A percentile compares a stretch with the other conserved stretches of the same genome.
Conservation (phyloP, 2,888 invertebrate genomes). For the Deilephila elpenor region DNA sequence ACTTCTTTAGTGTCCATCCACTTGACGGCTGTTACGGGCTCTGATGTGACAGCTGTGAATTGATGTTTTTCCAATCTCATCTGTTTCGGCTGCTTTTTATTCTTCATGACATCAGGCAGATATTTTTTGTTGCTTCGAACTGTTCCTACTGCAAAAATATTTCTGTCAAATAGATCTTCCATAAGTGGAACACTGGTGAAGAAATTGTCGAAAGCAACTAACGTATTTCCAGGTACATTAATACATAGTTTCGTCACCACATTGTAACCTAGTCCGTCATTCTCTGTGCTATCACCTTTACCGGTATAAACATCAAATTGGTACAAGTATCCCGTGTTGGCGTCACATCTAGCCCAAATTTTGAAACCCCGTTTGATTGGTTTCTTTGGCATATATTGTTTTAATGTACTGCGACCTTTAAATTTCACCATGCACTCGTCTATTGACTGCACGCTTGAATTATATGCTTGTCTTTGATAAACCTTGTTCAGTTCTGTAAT, state of each 20-base stretch:
- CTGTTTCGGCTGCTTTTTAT: slow-evolving; percentile 40
- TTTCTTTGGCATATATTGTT: slow-evolving; percentile 48
- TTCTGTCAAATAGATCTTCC: slow-evolving; percentile 39
- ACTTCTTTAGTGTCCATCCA: slow-evolving; percentile 43
- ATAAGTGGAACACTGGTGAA: slow-evolving; percentile 45
- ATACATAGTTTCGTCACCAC: slow-evolving; percentile 42
- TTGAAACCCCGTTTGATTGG: slow-evolving; percentile 43
- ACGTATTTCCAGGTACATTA: slow-evolving; percentile 41
- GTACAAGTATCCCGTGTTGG: slow-evolving; percentile 43
- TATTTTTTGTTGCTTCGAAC: slow-evolving; percentile 47
- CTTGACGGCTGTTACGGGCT: slow-evolving; percentile 35
- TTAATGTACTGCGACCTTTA: slow-evolving; percentile 43
- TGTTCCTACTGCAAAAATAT: slow-evolving; percentile 47
- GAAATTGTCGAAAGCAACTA: slow-evolving; percentile 53
- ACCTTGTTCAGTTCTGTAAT: slow-evolving; percentile 42
- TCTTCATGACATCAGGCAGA: slow-evolving; percentile 45
- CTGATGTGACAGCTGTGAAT: slow-evolving; percentile 46
- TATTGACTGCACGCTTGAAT: slow-evolving; percentile 41
- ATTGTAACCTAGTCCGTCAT: slow-evolving; percentile 40
- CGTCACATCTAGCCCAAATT: slow-evolving; percentile 44
- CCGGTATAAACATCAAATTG: slow-evolving; percentile 46
- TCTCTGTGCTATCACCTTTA: slow-evolving; percentile 41
- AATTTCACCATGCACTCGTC: slow-evolving; percentile 51
- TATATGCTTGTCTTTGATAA: slow-evolving; percentile 32
- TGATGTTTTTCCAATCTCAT: slow-evolving; percentile 46